Conservation (phyloP, 1,140 invertebrate genomes). For the Spodoptera litura region DNA sequence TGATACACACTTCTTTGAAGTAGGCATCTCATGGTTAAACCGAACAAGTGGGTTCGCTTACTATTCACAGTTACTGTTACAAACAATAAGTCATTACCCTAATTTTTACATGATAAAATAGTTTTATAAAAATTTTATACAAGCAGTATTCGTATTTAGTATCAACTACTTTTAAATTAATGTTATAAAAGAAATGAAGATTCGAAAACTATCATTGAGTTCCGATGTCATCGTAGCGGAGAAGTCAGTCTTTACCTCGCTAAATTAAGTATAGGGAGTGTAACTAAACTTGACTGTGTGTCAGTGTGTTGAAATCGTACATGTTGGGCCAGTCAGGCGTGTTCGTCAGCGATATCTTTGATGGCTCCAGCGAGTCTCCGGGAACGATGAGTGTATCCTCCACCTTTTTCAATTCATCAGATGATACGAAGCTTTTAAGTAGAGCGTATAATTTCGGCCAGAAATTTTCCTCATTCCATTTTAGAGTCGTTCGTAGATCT, state of each 20-base stretch:
- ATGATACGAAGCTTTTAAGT: slow-evolving; percentile 35
- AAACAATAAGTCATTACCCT: slow-evolving; percentile 57
- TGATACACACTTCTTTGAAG: slow-evolving; percentile 66
- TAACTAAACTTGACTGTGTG: slow-evolving; percentile 78
- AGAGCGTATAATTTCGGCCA: slow-evolving; percentile 67
- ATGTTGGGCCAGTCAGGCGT: slow-evolving; percentile 65
- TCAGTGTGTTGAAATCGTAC: slow-evolving; percentile 63
- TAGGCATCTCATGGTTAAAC: slow-evolving; percentile 58
- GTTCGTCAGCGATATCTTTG: slow-evolving; percentile 60
- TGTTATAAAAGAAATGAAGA: slow-evolving; percentile 59
- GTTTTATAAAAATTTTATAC: slow-evolving; percentile 69
- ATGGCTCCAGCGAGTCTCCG: neutral
- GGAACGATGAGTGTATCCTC: slow-evolving; percentile 30
- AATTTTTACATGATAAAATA: slow-evolving; percentile 68
- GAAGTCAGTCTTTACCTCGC: slow-evolving; percentile 85
- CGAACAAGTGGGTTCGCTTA: slow-evolving; percentile 50
- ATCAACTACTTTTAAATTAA: slow-evolving; percentile 46
- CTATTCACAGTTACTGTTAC: slow-evolving; percentile 57
- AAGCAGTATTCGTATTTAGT: slow-evolving; percentile 55
- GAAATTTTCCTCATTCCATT: slow-evolving; percentile 75
- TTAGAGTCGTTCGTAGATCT: slow-evolving; percentile 64
- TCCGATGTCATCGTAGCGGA: slow-evolving; percentile 61
- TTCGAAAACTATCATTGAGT: slow-evolving; percentile 63
- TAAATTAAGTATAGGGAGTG: slow-evolving; percentile 66
- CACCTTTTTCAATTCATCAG: slow-evolving; percentile 11